phyloP scores from a whole-genome alignment of 1,140 invertebrate genomes.

The Drepana arcuata region DNA sequence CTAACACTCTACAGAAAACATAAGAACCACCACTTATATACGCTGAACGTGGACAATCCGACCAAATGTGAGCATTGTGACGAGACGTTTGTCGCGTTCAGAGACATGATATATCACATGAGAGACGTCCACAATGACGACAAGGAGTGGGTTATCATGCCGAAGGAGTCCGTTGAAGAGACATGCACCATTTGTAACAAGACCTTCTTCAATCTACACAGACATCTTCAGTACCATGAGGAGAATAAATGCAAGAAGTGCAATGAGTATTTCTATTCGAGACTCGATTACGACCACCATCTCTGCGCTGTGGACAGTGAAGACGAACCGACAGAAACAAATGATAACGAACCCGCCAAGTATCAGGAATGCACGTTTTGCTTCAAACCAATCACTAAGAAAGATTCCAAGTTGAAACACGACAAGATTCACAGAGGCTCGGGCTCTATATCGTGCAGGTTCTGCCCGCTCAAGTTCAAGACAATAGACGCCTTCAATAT shows the following conservation, averaged over 20 bases:
- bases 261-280: constrained; percentile 60
- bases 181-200: constrained; percentile 63
- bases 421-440: constrained; percentile 48
- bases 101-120: constrained; percentile 64
- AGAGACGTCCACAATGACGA: constrained; percentile 52
- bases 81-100: constrained; percentile 58
- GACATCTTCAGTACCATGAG: constrained; percentile 63
- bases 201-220: constrained; percentile 56
- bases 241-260: constrained; percentile 67
- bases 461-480: constrained; percentile 62
- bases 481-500: constrained; percentile 64
- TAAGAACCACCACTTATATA: constrained; percentile 54
- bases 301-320: constrained; percentile 61
- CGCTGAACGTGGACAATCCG: constrained; percentile 56
- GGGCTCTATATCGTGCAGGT: constrained; percentile 59
- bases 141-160: constrained; percentile 57
- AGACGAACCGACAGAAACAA: constrained; percentile 28
- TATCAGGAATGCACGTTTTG: constrained; percentile 67
- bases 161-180: constrained; percentile 53
- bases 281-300: constrained; percentile 50
- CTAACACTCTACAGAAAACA: constrained; percentile 53
- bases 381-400: constrained; percentile 57
- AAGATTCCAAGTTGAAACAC: constrained; percentile 44
- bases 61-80: constrained; percentile 64
- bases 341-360: constrained; percentile 15